These are phyloP conservation scores for Spondyliosoma cantharus DNA, from an alignment of 2,797 vertebrate genomes.

Conservation along the genomic window DNA sequence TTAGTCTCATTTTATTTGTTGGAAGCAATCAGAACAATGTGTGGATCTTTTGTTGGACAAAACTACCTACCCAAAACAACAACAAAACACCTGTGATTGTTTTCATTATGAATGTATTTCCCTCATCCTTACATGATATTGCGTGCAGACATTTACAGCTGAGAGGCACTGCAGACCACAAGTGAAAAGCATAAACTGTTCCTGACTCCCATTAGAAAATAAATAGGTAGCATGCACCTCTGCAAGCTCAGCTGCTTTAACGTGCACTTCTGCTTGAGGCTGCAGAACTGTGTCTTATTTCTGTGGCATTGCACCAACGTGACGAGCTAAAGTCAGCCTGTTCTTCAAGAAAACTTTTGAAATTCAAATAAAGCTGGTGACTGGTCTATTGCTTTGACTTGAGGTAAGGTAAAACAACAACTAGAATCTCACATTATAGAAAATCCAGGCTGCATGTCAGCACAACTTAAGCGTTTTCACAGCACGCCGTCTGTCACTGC, in stretches of 20 bases:
- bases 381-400: neutral
- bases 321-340: neutral
- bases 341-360: neutral
- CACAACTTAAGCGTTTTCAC: conserved; percentile 26
- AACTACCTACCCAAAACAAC: neutral
- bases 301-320: neutral
- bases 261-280: neutral
- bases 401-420: conserved; percentile 8
- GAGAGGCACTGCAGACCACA: neutral
- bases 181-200: neutral
- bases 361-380: neutral
- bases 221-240: neutral
- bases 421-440: neutral
- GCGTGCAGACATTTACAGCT: neutral
- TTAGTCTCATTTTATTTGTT: neutral
- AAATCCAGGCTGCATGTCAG: conserved; percentile 18
- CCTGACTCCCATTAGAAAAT: conserved; percentile 1
- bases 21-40: neutral
- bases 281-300: neutral
- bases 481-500: conserved; percentile 19
- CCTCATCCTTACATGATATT: neutral
- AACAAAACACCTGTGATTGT: neutral
- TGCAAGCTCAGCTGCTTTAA: conserved; percentile 17
- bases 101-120: no score
- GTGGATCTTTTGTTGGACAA: neutral